phyloP scores from a whole-genome alignment of 64 coral and sea anemone genomes.

The Orbicella faveolata region DNA sequence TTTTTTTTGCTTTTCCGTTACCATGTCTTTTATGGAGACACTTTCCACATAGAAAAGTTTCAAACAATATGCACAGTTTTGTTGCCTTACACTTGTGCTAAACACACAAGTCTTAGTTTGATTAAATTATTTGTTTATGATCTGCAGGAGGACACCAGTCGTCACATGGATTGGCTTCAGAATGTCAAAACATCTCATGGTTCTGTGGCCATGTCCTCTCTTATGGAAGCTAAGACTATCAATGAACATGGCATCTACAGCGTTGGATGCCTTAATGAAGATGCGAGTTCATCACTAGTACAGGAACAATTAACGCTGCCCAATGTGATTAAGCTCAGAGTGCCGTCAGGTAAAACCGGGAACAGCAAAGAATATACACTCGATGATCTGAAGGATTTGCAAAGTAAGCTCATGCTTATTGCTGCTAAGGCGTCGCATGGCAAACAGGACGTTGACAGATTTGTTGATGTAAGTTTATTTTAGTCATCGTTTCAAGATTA shows the following conservation, averaged over 20 bases:
- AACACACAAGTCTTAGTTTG: no score
- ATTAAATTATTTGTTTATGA: background rate
- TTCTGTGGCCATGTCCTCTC: constrained; percentile 74
- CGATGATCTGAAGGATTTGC: constrained; percentile 55
- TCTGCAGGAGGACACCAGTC: constrained; percentile 57
- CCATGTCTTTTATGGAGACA: no score
- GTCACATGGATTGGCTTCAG: constrained; percentile 85
- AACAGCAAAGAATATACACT: constrained; percentile 7
- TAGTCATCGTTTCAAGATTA: background rate
- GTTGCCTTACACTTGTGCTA: no score
- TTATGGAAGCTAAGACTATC: constrained; percentile 62
- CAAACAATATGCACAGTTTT: no score
- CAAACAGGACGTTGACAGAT: constrained; percentile 49
- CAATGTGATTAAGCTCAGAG: background rate
- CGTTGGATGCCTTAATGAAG: constrained; percentile 31
- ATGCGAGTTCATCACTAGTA: background rate
- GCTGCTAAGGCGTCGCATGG: constrained; percentile 55
- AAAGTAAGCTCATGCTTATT: constrained; percentile 71
- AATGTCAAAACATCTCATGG: constrained; percentile 85
- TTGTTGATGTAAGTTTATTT: constrained; percentile 41
- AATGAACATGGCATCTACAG: constrained; percentile 57
- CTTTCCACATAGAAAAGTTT: no score
- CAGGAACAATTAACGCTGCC: background rate
- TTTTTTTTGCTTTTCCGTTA: no score
- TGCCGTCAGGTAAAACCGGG: background rate